Base-by-base conservation (phyloP, 2,797 vertebrate genomes). In the Cetoscarus ocellatus region DNA sequence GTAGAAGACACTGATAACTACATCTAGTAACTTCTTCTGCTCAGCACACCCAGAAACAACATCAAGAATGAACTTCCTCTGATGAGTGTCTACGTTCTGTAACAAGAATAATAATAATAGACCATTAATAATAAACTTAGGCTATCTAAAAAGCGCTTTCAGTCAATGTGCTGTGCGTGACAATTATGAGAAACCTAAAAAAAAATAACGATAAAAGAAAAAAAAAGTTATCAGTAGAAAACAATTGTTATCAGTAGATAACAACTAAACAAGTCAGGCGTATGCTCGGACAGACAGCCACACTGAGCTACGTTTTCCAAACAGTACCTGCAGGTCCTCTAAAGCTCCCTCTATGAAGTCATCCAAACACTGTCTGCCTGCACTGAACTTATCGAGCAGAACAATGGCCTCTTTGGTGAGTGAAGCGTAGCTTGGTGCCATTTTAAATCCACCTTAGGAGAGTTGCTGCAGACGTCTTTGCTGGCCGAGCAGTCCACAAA, bases 1-100 rank as follows among this genome's bases (percentile, higher is more conserved):
- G 61, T 94, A 97, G 91, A 98, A 99, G 14, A 93, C 90, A 12
- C 91, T 86, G 52, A 98, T 81, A 10, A 97, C 96, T 34, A 94
- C 62, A 36, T 96, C 91, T 86, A 98, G 72, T 54, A 98, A 66
- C 63, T 90, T 90, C 83, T 86, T 93, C 73, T 97, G 91, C 73
- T 95, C 93, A 19, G 94, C 80, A 74, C 97, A 98, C 61, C 96
- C 97, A 39, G 93, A 91, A 42, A 99, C 65, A 6, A 94, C 82
- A 48, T 95, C 94, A 47, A 95, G 76, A 10, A 96, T 67, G 79
- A 97, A 97, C 1, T 82, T 90, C 86, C 85, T 90, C 44, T 95
- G 92, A 62, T 50, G 60, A 54, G 76, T 8, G 1, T 89, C 88
- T 73, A 93, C 72, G 6, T 55, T 59, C 97, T 98, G 75, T 8